Evolutionary conservation across 2,888 invertebrate genomes (phyloP).

Genomic region (Cepaea hortensis): DNA sequence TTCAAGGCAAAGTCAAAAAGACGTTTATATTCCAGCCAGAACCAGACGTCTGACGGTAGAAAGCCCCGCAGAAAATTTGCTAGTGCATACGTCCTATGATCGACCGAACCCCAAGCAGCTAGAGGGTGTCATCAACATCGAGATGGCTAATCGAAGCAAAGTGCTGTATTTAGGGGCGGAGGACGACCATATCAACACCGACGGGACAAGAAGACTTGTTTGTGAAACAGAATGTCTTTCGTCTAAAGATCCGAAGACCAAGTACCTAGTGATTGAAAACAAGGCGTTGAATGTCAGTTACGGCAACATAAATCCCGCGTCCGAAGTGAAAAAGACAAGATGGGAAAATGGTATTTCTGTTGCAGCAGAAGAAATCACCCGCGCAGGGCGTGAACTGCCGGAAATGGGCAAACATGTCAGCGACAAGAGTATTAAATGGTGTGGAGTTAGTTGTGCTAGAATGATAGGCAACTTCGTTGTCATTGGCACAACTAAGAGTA

Average conservation of each 20-base stretch:
- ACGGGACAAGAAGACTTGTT: conserved; percentile 25
- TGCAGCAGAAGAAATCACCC: no score
- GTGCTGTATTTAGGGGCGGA: conserved; percentile 27
- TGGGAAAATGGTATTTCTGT: neutral
- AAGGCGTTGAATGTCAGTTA: neutral
- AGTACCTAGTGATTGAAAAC: conserved; percentile 28
- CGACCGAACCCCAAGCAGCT: conserved; percentile 22
- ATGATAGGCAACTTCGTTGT: conserved; percentile 31
- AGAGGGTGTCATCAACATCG: neutral
- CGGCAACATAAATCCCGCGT: neutral
- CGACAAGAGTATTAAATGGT: neutral
- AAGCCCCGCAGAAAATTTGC: conserved; percentile 23
- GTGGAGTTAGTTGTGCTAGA: neutral
- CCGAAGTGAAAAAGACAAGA: neutral
- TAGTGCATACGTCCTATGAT: conserved; percentile 31
- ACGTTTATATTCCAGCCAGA: neutral
- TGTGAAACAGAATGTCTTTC: conserved; percentile 42
- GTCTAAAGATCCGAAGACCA: neutral
- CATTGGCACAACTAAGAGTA: neutral
- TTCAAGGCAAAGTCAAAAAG: neutral
- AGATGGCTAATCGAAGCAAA: neutral
- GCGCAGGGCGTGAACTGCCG: neutral
- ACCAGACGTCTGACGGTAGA: conserved; percentile 26
- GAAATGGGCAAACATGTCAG: neutral
- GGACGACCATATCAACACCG: neutral